phyloP scores from a whole-genome alignment of 2,797 vertebrate genomes.

The Agapornis canus region DNA sequence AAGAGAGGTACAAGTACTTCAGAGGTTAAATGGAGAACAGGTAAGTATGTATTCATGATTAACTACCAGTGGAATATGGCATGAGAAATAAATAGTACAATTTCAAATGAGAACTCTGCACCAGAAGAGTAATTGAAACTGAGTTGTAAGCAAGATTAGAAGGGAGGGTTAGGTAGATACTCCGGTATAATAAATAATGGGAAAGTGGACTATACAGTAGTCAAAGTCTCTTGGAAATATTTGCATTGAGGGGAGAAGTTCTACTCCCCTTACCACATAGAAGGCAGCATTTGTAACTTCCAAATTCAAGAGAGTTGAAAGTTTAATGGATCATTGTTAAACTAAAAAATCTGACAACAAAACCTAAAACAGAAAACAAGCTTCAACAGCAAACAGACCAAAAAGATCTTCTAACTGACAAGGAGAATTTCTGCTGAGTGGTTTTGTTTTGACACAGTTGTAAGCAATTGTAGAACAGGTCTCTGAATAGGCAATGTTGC shows the following conservation, averaged over 20 bases:
- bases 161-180: background rate
- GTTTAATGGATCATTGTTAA: background rate
- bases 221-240: background rate
- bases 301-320: background rate
- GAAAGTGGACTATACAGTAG: background rate
- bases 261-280: background rate
- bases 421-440: background rate
- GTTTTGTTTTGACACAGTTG: background rate
- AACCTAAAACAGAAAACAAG: background rate
- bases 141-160: background rate
- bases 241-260: background rate
- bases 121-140: background rate
- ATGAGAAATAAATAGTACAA: background rate
- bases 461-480: background rate
- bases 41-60: conserved; percentile 65
- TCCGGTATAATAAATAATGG: background rate
- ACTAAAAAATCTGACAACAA: background rate
- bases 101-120: background rate
- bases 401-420: background rate
- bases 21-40: conserved; percentile 91
- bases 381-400: background rate
- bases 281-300: background rate
- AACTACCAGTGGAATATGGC: background rate
- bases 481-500: background rate
- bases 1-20: conserved; percentile 77